Base-by-base conservation (phyloP, 2,888 invertebrate genomes). In the Hydropsyche betteni region DNA sequence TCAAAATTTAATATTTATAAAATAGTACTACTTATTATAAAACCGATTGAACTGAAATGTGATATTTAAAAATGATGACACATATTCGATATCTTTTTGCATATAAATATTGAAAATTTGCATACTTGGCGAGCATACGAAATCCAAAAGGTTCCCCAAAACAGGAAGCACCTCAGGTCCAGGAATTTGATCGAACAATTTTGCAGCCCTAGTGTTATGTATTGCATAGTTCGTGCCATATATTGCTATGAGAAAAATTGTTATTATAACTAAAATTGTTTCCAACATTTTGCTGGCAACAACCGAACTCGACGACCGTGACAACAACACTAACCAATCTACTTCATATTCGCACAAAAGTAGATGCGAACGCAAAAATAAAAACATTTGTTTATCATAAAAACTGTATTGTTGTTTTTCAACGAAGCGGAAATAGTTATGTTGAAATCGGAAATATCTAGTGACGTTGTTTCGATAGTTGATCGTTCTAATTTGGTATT, bases 141-240 rank as follows among this genome's bases (percentile, higher is more conserved):
- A 76, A 38, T 79, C 76, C 33, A 77, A 69, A 38, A 78, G 12
- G 44, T 80, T 79, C 50, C 80, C 80, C 44, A 80, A 64, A 53
- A 80, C 14, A 7, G 79, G 79, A n/a, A 74, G 52, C 50, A 33
- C 7, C 52, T 71, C 74, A 5, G 80, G 80, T n/a, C 80, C 80
- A 4, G 80, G 80, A 38, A 80, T 80, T 24, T 77, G 74, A 24
- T 76, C 61, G 10, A 80, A 80, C 76, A 80, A 16, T 74, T 58
- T 78, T 10, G 70, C 74, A 33, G 51, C 24, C 69, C 58, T 69
- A 5, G 78, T 68, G 33, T 76, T 51, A 44, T 72, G 70, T 36
- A 76, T 16, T 2, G 12, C 70, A 72, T 69, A 78, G 55, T 78
- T 16, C 7, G 6, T 4, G 7, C 14, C 52, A 70, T 64, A 64